Conservation (phyloP, 2,888 invertebrate genomes). For the Cylloceria caligata region DNA sequence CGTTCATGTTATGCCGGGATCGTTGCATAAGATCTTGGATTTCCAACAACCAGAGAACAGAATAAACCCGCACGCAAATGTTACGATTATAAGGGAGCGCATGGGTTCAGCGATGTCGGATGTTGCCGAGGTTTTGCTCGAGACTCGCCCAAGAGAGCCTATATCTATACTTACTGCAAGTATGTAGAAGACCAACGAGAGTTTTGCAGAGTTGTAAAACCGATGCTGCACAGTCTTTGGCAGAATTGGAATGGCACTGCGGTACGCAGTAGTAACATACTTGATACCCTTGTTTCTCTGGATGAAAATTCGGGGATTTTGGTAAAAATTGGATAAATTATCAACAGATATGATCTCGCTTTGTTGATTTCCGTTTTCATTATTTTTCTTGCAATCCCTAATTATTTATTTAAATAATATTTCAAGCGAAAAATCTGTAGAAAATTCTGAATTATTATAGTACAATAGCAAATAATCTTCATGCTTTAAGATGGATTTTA, state of each 20-base stretch:
- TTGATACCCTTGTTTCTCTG: constrained; percentile 11
- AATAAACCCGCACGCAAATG: constrained; percentile 53
- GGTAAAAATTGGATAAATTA: neutral
- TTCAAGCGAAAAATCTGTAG: too few species aligned
- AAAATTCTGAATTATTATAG: too few species aligned
- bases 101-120: constrained; percentile 1
- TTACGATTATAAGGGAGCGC: constrained; percentile 28
- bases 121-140: neutral
- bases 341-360: neutral
- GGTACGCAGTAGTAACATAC: neutral
- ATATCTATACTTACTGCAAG: neutral
- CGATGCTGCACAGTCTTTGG: constrained; percentile 4
- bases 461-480: too few species aligned
- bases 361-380: neutral
- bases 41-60: constrained; percentile 33
- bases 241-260: neutral
- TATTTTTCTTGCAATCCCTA: neutral
- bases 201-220: constrained; percentile 35
- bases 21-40: constrained; percentile 8
- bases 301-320: too few species aligned
- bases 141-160: constrained; percentile 3
- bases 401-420: too few species aligned
- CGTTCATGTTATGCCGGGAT: constrained; percentile 39
- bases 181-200: constrained; percentile 4
- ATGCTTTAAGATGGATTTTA: too few species aligned